phyloP scores from a whole-genome alignment of 2,113 vertebrate genomes.

The Uropsilus gracilis region DNA sequence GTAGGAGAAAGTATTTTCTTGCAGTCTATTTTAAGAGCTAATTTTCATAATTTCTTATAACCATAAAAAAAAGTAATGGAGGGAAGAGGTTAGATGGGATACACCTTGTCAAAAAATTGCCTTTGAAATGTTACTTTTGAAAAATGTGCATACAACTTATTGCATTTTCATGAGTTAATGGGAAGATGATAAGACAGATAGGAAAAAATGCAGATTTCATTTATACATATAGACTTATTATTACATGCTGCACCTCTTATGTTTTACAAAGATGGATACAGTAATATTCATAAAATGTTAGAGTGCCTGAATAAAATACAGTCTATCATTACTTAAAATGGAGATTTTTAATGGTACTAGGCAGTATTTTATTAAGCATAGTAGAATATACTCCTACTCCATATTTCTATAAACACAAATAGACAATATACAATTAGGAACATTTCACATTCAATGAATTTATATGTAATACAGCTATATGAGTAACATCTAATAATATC shows the following conservation, averaged over 20 bases:
- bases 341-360: not conserved
- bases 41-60: not conserved
- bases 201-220: not conserved
- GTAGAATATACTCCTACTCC: not conserved
- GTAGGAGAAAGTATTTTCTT: not conserved
- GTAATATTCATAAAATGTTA: not conserved
- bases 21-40: not conserved
- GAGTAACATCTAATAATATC: not conserved
- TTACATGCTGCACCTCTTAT: fast-evolving
- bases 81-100: not conserved
- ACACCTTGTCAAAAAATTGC: not conserved
- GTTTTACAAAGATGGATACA: not conserved
- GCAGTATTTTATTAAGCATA: not conserved
- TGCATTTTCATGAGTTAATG: not conserved
- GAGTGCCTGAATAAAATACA: not conserved
- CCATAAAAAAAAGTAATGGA: not conserved
- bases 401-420: not conserved
- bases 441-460: not conserved
- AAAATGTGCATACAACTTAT: not conserved
- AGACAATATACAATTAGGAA: not conserved
- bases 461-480: not conserved
- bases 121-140: not conserved
- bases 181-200: not conserved
- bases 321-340: not conserved
- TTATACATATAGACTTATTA: not conserved